These are phyloP conservation scores for Cirrhinus molitorella DNA, from an alignment of 2,797 vertebrate species.

Conservation along the genomic window DNA sequence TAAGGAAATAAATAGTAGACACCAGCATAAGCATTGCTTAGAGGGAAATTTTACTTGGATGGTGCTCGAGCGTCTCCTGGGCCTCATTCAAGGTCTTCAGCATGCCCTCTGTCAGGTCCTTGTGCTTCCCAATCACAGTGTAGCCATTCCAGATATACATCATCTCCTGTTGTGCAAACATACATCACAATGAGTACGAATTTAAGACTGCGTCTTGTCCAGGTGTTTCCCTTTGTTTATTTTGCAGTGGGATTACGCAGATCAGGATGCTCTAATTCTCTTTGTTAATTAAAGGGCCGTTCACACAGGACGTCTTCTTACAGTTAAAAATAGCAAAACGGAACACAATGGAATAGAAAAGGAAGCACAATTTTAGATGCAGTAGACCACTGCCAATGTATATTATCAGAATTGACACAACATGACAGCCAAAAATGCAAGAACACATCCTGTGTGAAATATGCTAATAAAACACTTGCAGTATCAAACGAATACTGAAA, in stretches of 20 bases:
- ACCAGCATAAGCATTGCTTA: neutral
- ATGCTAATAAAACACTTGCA: neutral
- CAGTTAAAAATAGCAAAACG: neutral
- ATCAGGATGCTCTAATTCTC: slow-evolving; percentile 17
- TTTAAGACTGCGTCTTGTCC: neutral
- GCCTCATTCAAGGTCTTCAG: slow-evolving; percentile 89
- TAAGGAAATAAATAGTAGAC: neutral
- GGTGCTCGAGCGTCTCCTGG: slow-evolving; percentile 83
- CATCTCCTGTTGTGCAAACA: slow-evolving; percentile 86
- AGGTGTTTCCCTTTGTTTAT: slow-evolving; percentile 46
- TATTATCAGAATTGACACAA: neutral
- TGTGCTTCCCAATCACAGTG: slow-evolving; percentile 94
- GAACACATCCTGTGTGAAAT: slow-evolving; percentile 21
- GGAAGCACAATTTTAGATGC: slow-evolving; percentile 12
- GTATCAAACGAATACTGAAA: neutral
- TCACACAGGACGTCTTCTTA: neutral
- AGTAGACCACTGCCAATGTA: neutral
- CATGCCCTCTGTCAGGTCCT: slow-evolving; percentile 91
- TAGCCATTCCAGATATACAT: slow-evolving; percentile 99
- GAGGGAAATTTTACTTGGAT: slow-evolving; percentile 80
- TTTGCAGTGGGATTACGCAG: neutral
- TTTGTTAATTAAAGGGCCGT: slow-evolving; percentile 1
- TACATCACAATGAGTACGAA: slow-evolving; percentile 2
- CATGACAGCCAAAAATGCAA: neutral
- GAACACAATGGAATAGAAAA: slow-evolving; percentile 1